Evolutionary conservation across 2,797 vertebrate species (phyloP).

Genomic region (Sebastes ruberrimus): DNA sequence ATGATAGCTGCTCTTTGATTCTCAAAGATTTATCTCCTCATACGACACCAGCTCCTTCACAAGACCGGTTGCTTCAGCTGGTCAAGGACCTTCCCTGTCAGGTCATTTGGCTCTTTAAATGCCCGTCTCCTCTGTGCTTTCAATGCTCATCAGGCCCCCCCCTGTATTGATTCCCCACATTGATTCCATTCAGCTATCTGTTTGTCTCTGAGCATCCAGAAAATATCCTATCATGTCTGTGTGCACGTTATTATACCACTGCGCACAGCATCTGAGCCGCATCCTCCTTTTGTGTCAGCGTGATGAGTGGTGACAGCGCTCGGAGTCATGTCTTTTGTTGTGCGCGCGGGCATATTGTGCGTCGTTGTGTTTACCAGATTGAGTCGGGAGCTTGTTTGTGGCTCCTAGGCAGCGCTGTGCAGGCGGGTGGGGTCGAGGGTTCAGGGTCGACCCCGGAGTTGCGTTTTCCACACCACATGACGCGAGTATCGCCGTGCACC

Average conservation of each 20-base stretch:
- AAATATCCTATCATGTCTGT: slow-evolving; percentile 47
- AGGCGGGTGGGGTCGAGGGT: slow-evolving; percentile 36
- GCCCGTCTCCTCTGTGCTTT: slow-evolving; percentile 19
- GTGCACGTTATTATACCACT: slow-evolving; percentile 33
- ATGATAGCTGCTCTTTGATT: not conserved
- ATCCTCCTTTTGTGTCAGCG: slow-evolving; percentile 45
- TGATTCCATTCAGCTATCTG: slow-evolving; percentile 48
- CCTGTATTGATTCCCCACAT: slow-evolving; percentile 41
- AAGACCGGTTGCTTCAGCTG: slow-evolving; percentile 3
- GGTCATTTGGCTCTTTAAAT: slow-evolving; percentile 41
- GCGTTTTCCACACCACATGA: slow-evolving; percentile 11
- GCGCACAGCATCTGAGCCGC: slow-evolving; percentile 33
- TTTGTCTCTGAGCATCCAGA: slow-evolving; percentile 40
- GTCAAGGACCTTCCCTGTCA: slow-evolving; percentile 40
- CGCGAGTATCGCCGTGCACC: not conserved
- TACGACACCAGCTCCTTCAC: not conserved
- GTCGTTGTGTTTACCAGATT: slow-evolving; percentile 49
- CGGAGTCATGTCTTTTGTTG: slow-evolving; percentile 52
- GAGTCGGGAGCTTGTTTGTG: slow-evolving; percentile 49
- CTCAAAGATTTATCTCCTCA: slow-evolving; percentile 3
- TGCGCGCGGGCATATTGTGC: slow-evolving; percentile 40
- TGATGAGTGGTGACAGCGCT: slow-evolving; percentile 63
- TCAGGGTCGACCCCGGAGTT: slow-evolving; percentile 35
- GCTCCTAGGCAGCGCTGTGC: slow-evolving; percentile 29
- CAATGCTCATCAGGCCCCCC: slow-evolving; percentile 4